Base-by-base conservation (phyloP, 2,888 invertebrate genomes). In the Pseudeuparius sepicola region DNA sequence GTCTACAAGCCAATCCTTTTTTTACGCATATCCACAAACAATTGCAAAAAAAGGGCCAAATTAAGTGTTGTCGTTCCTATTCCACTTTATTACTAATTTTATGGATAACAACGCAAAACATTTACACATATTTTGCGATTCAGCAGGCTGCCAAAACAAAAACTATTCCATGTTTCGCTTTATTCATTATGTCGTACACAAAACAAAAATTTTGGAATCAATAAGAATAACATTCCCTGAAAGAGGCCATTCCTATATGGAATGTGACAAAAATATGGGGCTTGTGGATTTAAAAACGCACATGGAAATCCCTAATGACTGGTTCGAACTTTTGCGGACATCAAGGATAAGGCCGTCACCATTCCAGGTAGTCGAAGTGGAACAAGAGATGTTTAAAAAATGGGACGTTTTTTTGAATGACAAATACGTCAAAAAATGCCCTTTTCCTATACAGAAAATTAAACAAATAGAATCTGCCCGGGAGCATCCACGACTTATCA, bases 1-100 rank as follows among this genome's bases (percentile, higher is more conserved):
- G 12, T 9, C 15, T 9, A 14, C 29, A 14, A 15, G 14, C 6
- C 11, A 14, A 14, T 29, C 29, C 11, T 14, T 33, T 15, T 14
- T 33, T 14, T 35, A 35, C 14, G 20, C 35, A 12, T 35, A 35
- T 35, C 35, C 29, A 13, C 18, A 35, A 35, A 35, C 29, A 32
- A 4, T 35, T 36, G 20, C 34, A 18, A 33, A 35, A 17, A 35
- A 32, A 35, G 33, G 35, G 11, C 17, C 35, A 16, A 32, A 35
- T 35, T 28, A 35, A 35, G 29, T 35, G 29, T 33, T 18, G 17
- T 10, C 24, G 6, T 35, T 35, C 20, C 20, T 14, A 14, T 35
- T 35, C 14, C 35, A 35, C 18, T 15, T 13, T 32, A 35, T 35
- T 14, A 35, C 20, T n/a, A 10, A 32, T 13, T 11, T 24, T 20